Evolutionary conservation across 2,113 vertebrate species (phyloP).

Genomic region (Myxocyprinus asiaticus): DNA sequence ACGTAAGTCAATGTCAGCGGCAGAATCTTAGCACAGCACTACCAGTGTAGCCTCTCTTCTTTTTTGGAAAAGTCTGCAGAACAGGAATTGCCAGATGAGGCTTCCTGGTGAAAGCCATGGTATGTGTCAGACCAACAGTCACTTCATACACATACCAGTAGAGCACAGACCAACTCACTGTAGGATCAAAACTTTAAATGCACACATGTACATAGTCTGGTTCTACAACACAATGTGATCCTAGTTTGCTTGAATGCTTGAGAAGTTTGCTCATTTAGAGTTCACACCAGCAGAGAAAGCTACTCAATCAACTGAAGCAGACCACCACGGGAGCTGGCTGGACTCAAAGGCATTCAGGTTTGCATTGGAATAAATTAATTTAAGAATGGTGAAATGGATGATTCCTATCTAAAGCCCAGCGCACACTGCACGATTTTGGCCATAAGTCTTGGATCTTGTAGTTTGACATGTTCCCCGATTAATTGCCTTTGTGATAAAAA

Average conservation of each 20-base stretch:
- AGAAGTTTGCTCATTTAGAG: background rate
- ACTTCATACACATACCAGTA: conserved; percentile 10
- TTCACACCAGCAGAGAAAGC: background rate
- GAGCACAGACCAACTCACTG: background rate
- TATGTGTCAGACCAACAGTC: conserved; percentile 16
- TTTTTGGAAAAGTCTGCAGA: conserved; percentile 49
- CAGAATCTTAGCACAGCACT: background rate
- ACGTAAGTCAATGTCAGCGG: background rate
- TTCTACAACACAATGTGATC: conserved; percentile 2
- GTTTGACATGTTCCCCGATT: no score
- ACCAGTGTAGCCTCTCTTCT: conserved; percentile 36
- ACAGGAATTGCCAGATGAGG: conserved; percentile 43
- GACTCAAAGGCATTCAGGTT: background rate
- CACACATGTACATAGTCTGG: conserved; percentile 1
- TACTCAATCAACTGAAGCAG: background rate
- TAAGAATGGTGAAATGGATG: background rate
- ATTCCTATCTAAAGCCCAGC: background rate
- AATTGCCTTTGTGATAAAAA: no score
- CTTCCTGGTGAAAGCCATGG: conserved; percentile 47
- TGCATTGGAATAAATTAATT: background rate
- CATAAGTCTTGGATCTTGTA: no score
- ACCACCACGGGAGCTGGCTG: background rate
- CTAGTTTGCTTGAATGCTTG: conserved; percentile 1
- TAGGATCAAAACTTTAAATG: background rate
- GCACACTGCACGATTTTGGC: no score